phyloP scores from a whole-genome alignment of 2,888 invertebrate species.

The Leucozona laternaria region DNA sequence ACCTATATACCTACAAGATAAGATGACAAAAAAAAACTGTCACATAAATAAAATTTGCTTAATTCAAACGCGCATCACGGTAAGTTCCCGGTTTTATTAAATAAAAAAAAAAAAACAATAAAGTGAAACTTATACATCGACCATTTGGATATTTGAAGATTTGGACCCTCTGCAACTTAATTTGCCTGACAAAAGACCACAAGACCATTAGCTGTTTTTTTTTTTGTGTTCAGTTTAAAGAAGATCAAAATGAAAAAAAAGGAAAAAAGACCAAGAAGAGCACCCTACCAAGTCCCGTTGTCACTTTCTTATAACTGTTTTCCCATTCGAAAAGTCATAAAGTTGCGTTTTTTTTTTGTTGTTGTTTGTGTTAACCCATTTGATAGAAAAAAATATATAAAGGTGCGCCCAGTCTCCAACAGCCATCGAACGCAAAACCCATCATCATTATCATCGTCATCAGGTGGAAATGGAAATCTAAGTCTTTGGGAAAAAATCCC shows the following conservation, averaged over 20 bases:
- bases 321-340: slow-evolving; percentile 70
- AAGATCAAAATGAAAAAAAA: slow-evolving; percentile 13
- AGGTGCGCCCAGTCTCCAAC: slow-evolving; percentile 71
- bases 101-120: slow-evolving; percentile 18
- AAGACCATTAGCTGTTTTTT: slow-evolving; percentile 22
- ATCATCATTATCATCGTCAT: slow-evolving; percentile 65
- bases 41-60: slow-evolving; percentile 68
- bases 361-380: not conserved
- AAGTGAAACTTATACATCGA: slow-evolving; percentile 69
- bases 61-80: slow-evolving; percentile 46
- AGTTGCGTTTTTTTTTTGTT: slow-evolving; percentile 46
- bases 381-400: slow-evolving; percentile 20
- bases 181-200: slow-evolving; percentile 67
- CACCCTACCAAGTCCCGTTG: slow-evolving; percentile 73
- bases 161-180: slow-evolving; percentile 58
- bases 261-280: not conserved
- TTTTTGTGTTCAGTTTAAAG: not conserved
- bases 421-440: slow-evolving; percentile 66
- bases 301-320: slow-evolving; percentile 76
- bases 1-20: slow-evolving; percentile 1
- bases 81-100: slow-evolving; percentile 44
- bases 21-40: slow-evolving; percentile 42
- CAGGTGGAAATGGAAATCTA: slow-evolving; percentile 75
- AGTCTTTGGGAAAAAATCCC: slow-evolving; percentile 41
- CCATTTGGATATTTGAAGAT: slow-evolving; percentile 24